Evolutionary conservation across 2,113 vertebrate species (phyloP).

Genomic region (Camelus bactrianus): DNA sequence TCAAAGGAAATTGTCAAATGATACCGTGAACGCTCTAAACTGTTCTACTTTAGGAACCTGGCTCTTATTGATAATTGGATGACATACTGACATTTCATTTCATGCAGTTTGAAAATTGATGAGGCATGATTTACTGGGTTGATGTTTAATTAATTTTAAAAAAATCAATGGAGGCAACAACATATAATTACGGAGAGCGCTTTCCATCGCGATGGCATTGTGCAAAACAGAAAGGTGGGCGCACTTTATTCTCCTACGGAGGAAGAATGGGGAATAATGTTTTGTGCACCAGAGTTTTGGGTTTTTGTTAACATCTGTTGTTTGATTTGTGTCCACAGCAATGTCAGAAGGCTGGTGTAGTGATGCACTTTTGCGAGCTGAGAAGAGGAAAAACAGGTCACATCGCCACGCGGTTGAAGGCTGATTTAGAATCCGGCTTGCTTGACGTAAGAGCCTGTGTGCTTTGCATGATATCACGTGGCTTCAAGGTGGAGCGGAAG

Average conservation of each 20-base stretch:
- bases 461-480: accelerated
- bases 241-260: no score
- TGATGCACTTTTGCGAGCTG: accelerated
- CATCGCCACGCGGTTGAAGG: accelerated
- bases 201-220: no score
- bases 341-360: neutral
- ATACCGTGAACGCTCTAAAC: accelerated
- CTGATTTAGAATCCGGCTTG: no score
- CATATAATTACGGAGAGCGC: neutral
- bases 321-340: neutral
- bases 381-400: accelerated
- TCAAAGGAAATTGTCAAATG: neutral
- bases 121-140: neutral
- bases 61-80: neutral
- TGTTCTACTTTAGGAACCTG: accelerated
- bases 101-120: neutral
- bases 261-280: accelerated
- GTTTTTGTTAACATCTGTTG: neutral
- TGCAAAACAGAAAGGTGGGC: neutral
- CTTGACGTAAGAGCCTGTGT: neutral
- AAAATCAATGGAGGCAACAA: neutral
- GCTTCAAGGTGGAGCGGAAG: neutral
- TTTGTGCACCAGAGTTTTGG: neutral
- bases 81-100: neutral
- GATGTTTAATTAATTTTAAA: neutral